Base-by-base conservation (phyloP, 1,140 invertebrate genomes). In the Cydia splendana region DNA sequence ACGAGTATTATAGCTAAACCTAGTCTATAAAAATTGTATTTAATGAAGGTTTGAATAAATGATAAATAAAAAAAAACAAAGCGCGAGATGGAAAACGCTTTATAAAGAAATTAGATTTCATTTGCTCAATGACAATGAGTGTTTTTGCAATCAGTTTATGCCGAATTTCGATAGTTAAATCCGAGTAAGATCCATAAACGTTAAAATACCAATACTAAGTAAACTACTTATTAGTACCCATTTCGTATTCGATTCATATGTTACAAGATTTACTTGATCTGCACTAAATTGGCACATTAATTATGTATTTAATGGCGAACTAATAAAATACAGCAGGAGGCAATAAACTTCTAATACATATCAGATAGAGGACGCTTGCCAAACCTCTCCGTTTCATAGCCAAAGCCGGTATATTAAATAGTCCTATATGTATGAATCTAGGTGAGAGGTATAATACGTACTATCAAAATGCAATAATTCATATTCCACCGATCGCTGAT, bases 331-430 rank as follows among this genome's bases (percentile, higher is more conserved):
- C 71, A 53, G 34, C 62, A 65, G 74, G 53, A 76, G 48, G 75
- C 75, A 78, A 79, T 82, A 81, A 82, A 81, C 78, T 45, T 71
- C 74, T 74, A 48, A 76, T 76, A 65, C 77, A 77, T 71, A 80
- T 81, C 53, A 75, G 75, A 78, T 79, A 78, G 78, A 74, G 77
- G 79, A 78, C 81, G 75, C 75, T 77, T 75, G 76, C 81, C 81
- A 79, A 85, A 80, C 79, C 77, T 78, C 77, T 75, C 65, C 71
- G 75, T 78, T 77, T 75, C 76, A 76, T 76, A 69, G 75, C 62
- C 67, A 62, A 48, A 78, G 20, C 75, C 75, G 73, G 71, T 45
- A 45, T 13, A 45, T 45, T 45, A 42, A 42, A 42, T 42, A 42
- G 4, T 30, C 30, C 2, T 30, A 30, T 30, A 42, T 42, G 7